Evolutionary conservation across 2,888 invertebrate species (phyloP), one percentile per base, ranked within the genome.

Genomic region (Chromoteleia sp.): DNA sequence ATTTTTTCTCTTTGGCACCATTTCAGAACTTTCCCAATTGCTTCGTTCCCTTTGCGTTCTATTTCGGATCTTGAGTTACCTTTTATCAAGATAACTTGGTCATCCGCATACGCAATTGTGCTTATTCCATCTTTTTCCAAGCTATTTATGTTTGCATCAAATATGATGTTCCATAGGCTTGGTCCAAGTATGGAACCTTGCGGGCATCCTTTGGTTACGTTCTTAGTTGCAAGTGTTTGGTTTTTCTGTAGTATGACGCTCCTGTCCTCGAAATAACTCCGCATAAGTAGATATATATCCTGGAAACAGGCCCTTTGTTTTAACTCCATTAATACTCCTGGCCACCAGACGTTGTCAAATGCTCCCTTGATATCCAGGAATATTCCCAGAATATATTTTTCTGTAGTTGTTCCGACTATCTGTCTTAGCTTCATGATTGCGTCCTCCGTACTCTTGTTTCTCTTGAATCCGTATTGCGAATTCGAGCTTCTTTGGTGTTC

Each of bases 81-180:
- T 6, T 33, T n/a, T 0, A 83, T n/a, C 0, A 82, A 0, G 0
- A 83, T 59, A 0, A 71, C 10, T 0, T 67, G 21, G 39, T 85
- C 84, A 19, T 84, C 84, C 4, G 84, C 82, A 29, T 84, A 84
- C 0, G 83, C 83, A 0, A 82, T 43, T 0, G 52, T 7, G 3
- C 30, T 17, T 3, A 10, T 8, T 0, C 8, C 48, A 17, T 1
- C 25, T 8, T 4, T 29, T 14, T 29, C 21, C 1, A 56, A n/a
- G n/a, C n/a, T n/a, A n/a, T n/a, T n/a, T n/a, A n/a, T n/a, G n/a
- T n/a, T n/a, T n/a, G n/a, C n/a, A n/a, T n/a, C n/a, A n/a, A n/a
- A n/a, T n/a, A n/a, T n/a, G n/a, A n/a, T n/a, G n/a, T 83, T 80
- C 83, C 82, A 84, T 0, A 82, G 8, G 0, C n/a, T 3, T 0